These are phyloP conservation scores for Dromococcyx pavoninus DNA, from an alignment of 2,797 vertebrate species.

Conservation along the genomic window DNA sequence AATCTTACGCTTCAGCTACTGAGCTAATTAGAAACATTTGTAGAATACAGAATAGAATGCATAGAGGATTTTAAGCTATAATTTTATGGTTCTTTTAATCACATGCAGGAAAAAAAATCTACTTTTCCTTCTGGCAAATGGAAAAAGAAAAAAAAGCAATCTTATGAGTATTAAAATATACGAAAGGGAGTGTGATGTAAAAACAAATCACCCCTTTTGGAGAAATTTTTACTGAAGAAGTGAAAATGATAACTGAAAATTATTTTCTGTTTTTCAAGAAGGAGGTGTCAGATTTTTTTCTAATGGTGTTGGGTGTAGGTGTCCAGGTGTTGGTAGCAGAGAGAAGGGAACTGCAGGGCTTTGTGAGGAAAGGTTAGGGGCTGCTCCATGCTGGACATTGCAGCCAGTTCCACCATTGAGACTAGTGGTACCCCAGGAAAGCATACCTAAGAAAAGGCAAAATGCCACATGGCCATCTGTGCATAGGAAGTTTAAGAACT, in stretches of 20 bases:
- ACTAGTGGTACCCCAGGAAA: neutral
- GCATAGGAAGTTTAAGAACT: no score
- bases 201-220: neutral
- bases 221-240: neutral
- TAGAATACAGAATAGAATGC: neutral
- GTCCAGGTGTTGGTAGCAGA: neutral
- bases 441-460: neutral
- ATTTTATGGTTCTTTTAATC: neutral
- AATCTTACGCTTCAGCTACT: neutral
- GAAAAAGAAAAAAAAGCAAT: neutral
- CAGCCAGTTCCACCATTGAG: neutral
- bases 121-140: neutral
- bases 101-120: neutral
- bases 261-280: neutral
- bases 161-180: neutral
- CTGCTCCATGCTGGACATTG: neutral
- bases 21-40: conserved; percentile 5
- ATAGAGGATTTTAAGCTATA: neutral
- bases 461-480: neutral
- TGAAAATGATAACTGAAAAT: neutral
- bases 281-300: neutral
- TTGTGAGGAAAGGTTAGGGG: neutral
- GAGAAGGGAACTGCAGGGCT: no score
- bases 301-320: neutral
- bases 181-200: neutral